Evolutionary conservation across 2,797 vertebrate species (phyloP), one percentile per base, ranked within the genome.

Genomic region (Siniperca obscura): DNA sequence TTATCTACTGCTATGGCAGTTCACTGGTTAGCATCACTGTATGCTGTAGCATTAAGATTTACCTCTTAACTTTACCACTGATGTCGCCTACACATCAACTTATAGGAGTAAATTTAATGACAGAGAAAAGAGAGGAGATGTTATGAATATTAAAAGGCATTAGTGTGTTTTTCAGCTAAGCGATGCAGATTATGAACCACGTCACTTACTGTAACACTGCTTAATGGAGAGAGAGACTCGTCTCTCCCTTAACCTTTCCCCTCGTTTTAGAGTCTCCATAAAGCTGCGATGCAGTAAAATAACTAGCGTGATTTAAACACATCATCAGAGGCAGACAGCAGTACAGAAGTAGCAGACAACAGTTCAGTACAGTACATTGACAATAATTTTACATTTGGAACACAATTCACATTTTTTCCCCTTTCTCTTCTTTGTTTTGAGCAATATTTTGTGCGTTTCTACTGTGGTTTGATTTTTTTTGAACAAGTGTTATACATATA

Each of bases 111-210:
- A 44, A 25, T 81, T 74, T 25, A 59, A 71, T 50, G 57, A 27
- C 27, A 12, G 40, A 74, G 74, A 38, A 61, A 52, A 38, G 56
- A 66, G 69, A 66, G 3, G 55, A 78, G 56, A 46, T 36, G 36
- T 36, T 30, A 30, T 22, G 78, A 70, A 78, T 19, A 82, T 89
- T 89, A 89, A 85, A 86, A 74, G 42, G 82, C 78, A 89, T 90
- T 82, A 86, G 78, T 48, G 81, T 79, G 78, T 85, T 88, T 87
- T 74, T 78, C 76, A 71, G 87, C 72, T 75, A 52, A 87, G 74
- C 69, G 78, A 82, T 74, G 74, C 78, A 83, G 83, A 89, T 87
- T 87, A 90, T 14, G 71, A 87, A 70, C 74, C 81, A 85, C 71
- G 82, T 78, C 76, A 73, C 81, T 82, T 52, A 53, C 80, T 83